Evolutionary conservation across 2,888 invertebrate genomes (phyloP), one percentile per base, ranked within the genome.

Genomic region (Candidula unifasciata): DNA sequence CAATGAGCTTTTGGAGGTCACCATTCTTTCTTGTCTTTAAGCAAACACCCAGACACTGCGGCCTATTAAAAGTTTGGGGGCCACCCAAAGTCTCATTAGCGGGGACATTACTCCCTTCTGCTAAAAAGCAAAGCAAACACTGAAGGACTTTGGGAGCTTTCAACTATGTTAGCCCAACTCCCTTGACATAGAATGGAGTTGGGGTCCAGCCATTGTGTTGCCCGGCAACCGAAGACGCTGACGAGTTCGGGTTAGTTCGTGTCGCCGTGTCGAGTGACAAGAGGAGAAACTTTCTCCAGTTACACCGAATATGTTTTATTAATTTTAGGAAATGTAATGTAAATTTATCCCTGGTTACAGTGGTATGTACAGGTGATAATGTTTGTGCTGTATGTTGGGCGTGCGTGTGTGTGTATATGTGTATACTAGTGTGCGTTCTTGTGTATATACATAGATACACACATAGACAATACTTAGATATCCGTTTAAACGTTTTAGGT

Each of bases 61-160:
- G 10, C 60, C 77, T 30, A 60, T 79, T 24, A 44, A 66, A 77
- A 79, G 66, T 68, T 37, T 44, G 44, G 16, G 68, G 66, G n/a
- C 35, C 69, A 33, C 33, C 76, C 52, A 76, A 76, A 60, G 66
- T 35, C 82, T 82, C 82, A 82, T 82, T 82, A 82, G 82, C 8
- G 52, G 82, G 82, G 73, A 68, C 68, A 66, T 64, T 66, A 82
- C 78, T 64, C 83, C n/a, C 71, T 54, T 10, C 44, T 24, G 83
- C 78, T 83, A 83, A 78, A 83, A 83, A 83, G 77, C 82, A 68
- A 77, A 69, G 52, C 78, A 83, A 83, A 83, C 71, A 78, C 5
- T 2, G 30, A 27, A 57, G 44, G 78, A 57, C 54, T 57, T 35
- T 8, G 54, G 52, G 35, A 60, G 78, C 83, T 83, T 83, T 83